Evolutionary conservation across 2,113 vertebrate species (phyloP), one percentile per base, ranked within the genome.

Genomic region (Thunnus thynnus): DNA sequence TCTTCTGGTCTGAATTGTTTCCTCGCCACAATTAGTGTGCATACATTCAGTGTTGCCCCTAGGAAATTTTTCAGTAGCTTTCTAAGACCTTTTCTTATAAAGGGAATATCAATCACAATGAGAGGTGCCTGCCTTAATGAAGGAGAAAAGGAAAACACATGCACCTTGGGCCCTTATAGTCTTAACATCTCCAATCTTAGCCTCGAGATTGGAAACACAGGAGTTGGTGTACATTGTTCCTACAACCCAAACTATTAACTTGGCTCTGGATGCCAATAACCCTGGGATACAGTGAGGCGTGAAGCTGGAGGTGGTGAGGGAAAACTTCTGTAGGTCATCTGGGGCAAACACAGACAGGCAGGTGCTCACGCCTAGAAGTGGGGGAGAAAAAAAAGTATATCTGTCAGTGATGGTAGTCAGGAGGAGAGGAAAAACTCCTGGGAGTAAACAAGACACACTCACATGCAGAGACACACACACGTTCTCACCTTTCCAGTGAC

Each of bases 301-400:
- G 72, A 72, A 58, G 68, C 76, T 32, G 75, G 51, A 70, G 44
- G 76, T 10, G 47, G 16, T 68, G 63, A 84, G 22, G 61, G 47
- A 57, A 72, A 54, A 76, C 52, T 27, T 72, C n/a, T 66, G 51
- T 25, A 22, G 71, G 83, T 75, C 81, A 86, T 55, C 70, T 10
- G 25, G 69, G 79, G 36, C 83, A 82, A 61, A 72, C 85, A 75
- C 71, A 77, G 20, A 47, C 22, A 62, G 13, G 10, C 82, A 30
- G 27, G 18, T 10, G 3, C 44, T 72, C 56, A 77, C 55, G 77
- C 68, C 55, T 78, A 20, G 18, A 58, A 60, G 36, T 2, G 18
- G 12, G 63, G 64, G 13, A 27, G 4, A 44, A 52, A 67, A 47
- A 58, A 65, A 3, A 3, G 2, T 8, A 13, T 16, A 17, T 58